Percentiles rank a stretch among this genome's conserved stretches.
These are phyloP conservation scores for Gambelia wislizenii DNA, from an alignment of 2,797 vertebrate species.

Conservation along the genomic window DNA sequence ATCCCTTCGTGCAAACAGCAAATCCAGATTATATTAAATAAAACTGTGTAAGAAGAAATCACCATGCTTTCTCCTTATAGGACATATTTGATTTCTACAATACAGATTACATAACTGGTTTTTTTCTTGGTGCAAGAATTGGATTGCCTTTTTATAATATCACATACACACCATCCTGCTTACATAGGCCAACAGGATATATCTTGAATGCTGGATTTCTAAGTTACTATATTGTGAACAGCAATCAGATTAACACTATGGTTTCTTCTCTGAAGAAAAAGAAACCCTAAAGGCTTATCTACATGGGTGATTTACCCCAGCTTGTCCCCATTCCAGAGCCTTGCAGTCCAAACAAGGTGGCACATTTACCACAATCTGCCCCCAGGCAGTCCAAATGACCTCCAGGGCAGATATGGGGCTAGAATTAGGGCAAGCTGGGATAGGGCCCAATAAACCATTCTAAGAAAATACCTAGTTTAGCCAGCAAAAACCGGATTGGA, in stretches of 20 bases:
- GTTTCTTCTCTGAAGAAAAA: not conserved
- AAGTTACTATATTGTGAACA: not conserved
- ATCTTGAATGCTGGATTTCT: not conserved
- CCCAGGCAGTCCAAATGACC: too few relatives aligned
- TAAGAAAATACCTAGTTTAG: too few relatives aligned
- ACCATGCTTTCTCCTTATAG: not conserved
- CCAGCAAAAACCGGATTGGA: too few relatives aligned
- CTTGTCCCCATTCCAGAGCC: too few relatives aligned
- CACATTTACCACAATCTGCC: too few relatives aligned
- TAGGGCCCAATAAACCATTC: too few relatives aligned
- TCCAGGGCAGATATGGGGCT: too few relatives aligned
- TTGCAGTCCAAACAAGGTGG: too few relatives aligned
- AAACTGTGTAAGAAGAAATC: not conserved
- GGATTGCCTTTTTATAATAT: not conserved
- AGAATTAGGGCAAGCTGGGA: too few relatives aligned
- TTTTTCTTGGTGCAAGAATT: not conserved
- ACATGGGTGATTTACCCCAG: too few relatives aligned
- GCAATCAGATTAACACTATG: not conserved
- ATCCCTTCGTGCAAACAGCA: too few relatives aligned
- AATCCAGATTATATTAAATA: not conserved
- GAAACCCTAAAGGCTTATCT: too few relatives aligned
- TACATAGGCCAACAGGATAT: not conserved
- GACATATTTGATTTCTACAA: not conserved
- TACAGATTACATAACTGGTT: not conserved
- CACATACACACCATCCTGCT: not conserved